phyloP scores from a whole-genome alignment of 2,113 vertebrate genomes.

The Trogon melanurus region DNA sequence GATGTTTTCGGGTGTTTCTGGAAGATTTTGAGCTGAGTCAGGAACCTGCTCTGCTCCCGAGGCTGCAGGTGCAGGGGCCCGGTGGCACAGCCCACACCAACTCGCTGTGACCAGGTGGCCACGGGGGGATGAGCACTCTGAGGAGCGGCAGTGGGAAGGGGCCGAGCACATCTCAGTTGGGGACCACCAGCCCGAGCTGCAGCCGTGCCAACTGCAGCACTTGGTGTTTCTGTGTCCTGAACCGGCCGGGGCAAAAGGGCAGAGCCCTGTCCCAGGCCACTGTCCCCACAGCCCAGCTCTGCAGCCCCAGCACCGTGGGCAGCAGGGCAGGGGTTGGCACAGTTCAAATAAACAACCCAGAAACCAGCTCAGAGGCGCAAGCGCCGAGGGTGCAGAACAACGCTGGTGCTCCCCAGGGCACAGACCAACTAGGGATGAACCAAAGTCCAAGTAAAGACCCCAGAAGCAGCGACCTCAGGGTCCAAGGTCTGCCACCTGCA shows the following conservation, averaged over 20 bases:
- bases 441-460: neutral
- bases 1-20: conserved; percentile 45
- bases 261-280: neutral
- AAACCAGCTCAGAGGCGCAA: neutral
- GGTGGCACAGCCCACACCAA: too few relatives aligned
- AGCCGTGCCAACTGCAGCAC: too few relatives aligned
- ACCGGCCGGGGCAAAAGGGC: neutral
- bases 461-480: neutral
- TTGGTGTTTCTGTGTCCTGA: too few relatives aligned
- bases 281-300: neutral
- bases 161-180: too few relatives aligned
- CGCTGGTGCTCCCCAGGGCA: accelerated
- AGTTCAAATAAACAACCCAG: neutral
- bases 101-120: too few relatives aligned
- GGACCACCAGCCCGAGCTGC: too few relatives aligned
- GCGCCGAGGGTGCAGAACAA: neutral
- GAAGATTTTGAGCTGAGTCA: conserved; percentile 56
- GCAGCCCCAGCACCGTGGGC: accelerated
- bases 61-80: neutral
- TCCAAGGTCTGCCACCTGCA: neutral
- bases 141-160: too few relatives aligned
- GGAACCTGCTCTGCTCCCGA: neutral
- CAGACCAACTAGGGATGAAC: neutral
- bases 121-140: too few relatives aligned
- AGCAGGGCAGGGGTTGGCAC: neutral